Percentiles rank a stretch among this genome's conserved stretches.
Evolutionary conservation across 2,113 vertebrate species (phyloP).

Genomic region (Thalassoma bifasciatum): DNA sequence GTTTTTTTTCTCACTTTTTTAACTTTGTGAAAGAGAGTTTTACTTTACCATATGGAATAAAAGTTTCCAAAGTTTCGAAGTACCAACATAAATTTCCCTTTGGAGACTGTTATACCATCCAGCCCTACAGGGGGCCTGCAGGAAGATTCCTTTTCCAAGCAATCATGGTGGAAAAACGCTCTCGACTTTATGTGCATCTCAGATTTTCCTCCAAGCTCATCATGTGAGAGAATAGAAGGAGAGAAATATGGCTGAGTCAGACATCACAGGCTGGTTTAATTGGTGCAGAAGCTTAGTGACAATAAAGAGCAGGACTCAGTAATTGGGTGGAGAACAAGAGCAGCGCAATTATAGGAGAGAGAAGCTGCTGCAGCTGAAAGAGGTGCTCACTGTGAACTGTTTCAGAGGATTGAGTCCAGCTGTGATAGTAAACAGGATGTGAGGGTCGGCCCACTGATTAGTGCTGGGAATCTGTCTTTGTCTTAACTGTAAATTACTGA

Average conservation of each 20-base stretch:
- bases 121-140: neutral
- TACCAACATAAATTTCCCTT: too few species aligned
- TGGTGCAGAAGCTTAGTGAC: constrained; percentile 35
- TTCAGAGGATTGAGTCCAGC: neutral
- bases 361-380: constrained; percentile 8
- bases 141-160: neutral
- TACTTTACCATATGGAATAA: too few species aligned
- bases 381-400: constrained; percentile 13
- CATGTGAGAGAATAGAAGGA: neutral
- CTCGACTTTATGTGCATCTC: neutral
- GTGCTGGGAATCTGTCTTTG: neutral
- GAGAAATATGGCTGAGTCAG: neutral
- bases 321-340: constrained; percentile 25
- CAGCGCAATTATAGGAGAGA: constrained; percentile 26
- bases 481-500: constrained; percentile 14
- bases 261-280: constrained; percentile 28
- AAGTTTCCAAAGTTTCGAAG: too few species aligned
- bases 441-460: too few species aligned
- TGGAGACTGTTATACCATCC: too few species aligned
- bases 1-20: too few species aligned
- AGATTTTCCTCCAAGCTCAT: constrained; percentile 10
- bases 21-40: too few species aligned
- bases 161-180: constrained; percentile 1
- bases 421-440: too few species aligned
- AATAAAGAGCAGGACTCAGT: constrained; percentile 17